phyloP scores from a whole-genome alignment of 2,113 vertebrate genomes.

The Cercopithecus mona region DNA sequence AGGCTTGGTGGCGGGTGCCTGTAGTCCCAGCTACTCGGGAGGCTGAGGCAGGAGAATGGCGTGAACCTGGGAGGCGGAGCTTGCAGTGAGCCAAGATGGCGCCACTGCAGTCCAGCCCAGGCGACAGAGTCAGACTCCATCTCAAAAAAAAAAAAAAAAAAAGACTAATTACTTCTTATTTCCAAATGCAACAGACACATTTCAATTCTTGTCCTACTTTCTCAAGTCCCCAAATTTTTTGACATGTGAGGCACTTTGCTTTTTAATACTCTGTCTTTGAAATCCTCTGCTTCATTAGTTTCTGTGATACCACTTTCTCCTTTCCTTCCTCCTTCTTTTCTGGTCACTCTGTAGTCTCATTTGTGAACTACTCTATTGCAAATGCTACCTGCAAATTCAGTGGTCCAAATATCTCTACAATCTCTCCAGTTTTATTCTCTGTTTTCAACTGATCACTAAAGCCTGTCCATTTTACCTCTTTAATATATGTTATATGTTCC shows the following conservation, averaged over 20 bases:
- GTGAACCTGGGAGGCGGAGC: no score
- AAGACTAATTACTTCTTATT: conserved; percentile 15
- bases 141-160: no score
- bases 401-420: background rate
- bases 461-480: background rate
- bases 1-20: no score
- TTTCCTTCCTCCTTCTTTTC: background rate
- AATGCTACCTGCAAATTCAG: background rate
- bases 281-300: background rate
- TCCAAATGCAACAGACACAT: background rate
- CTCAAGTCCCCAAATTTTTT: background rate
- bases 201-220: background rate
- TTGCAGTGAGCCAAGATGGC: no score
- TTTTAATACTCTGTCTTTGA: background rate
- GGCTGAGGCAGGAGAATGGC: no score
- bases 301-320: background rate
- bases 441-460: background rate
- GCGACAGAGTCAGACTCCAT: no score
- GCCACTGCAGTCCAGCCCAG: no score
- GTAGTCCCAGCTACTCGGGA: no score
- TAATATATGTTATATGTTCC: background rate
- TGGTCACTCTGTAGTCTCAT: background rate
- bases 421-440: background rate
- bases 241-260: background rate
- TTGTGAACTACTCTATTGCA: background rate